These are phyloP conservation scores for Fragum whitleyi DNA, from an alignment of 2,888 invertebrate species.

Conservation along the genomic window DNA sequence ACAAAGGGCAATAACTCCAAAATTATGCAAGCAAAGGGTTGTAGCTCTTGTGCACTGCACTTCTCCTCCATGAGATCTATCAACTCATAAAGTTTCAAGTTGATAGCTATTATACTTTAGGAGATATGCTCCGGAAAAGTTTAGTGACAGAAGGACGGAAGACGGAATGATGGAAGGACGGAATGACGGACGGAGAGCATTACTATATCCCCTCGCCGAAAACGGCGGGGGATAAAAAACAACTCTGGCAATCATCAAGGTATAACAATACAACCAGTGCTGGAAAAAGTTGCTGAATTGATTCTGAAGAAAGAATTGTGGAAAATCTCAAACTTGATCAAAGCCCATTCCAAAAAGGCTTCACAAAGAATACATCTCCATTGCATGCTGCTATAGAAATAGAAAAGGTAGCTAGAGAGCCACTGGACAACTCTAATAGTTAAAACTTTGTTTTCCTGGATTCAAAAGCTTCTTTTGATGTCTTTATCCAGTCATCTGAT, in stretches of 20 bases:
- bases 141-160: too few species aligned
- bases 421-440: not conserved
- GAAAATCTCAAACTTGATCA: not conserved
- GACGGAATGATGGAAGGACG: too few species aligned
- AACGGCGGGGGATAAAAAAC: too few species aligned
- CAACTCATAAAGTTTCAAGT: too few species aligned
- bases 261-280: not conserved
- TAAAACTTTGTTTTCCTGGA: not conserved
- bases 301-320: constrained; percentile 9
- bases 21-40: too few species aligned
- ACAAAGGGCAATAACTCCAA: too few species aligned
- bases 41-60: too few species aligned
- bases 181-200: too few species aligned
- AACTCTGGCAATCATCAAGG: not conserved
- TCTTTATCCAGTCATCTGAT: not conserved
- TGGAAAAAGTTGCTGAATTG: not conserved
- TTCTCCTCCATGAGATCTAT: too few species aligned
- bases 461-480: constrained; percentile 8
- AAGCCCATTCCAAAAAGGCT: not conserved
- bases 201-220: too few species aligned
- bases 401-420: not conserved
- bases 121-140: too few species aligned
- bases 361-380: constrained; percentile 5
- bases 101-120: too few species aligned
- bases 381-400: not conserved